Evolutionary conservation across 2,888 invertebrate species (phyloP).

Genomic region (Herminia tarsipennalis): DNA sequence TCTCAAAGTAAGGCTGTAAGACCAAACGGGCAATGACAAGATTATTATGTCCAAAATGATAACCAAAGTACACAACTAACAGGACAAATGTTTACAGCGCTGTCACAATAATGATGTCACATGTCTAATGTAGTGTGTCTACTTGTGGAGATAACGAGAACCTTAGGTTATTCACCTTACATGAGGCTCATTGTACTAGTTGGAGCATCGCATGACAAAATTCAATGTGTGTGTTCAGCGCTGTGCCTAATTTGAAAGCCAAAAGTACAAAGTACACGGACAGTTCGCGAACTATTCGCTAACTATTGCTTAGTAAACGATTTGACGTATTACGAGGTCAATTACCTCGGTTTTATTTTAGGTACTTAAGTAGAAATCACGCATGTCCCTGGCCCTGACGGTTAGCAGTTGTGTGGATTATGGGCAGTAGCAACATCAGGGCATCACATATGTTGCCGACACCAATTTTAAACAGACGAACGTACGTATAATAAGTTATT

Average conservation of each 20-base stretch:
- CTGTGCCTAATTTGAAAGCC: slow-evolving; percentile 68
- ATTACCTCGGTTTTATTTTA: too few species aligned
- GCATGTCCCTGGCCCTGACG: too few species aligned
- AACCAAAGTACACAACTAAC: slow-evolving; percentile 49
- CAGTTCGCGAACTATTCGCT: slow-evolving; percentile 54
- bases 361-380: too few species aligned
- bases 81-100: slow-evolving; percentile 59
- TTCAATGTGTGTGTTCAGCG: slow-evolving; percentile 62
- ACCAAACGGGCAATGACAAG: slow-evolving; percentile 29
- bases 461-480: too few species aligned
- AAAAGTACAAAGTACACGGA: slow-evolving; percentile 59
- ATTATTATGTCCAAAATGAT: slow-evolving; percentile 47
- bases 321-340: slow-evolving; percentile 48
- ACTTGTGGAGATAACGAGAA: slow-evolving; percentile 71
- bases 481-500: too few species aligned
- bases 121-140: slow-evolving; percentile 73
- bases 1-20: neutral
- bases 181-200: slow-evolving; percentile 58
- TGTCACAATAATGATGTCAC: slow-evolving; percentile 76
- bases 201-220: slow-evolving; percentile 67
- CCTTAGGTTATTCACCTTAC: slow-evolving; percentile 70
- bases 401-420: too few species aligned
- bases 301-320: slow-evolving; percentile 52
- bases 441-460: too few species aligned
- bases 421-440: too few species aligned